phyloP scores from a whole-genome alignment of 2,113 vertebrate species.

The Pycnonotus jocosus region DNA sequence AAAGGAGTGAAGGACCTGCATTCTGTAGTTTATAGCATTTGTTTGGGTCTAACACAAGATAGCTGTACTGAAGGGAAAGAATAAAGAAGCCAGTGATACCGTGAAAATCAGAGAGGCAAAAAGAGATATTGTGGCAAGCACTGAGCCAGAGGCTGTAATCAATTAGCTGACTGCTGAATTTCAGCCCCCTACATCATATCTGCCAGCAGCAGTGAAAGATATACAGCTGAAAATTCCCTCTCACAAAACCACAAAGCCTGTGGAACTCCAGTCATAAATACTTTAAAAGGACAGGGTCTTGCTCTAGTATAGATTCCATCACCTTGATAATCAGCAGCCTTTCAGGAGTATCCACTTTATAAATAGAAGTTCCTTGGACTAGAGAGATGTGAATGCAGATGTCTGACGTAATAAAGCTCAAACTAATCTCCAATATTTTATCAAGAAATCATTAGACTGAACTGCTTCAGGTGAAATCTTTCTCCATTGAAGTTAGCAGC shows the following conservation, averaged over 20 bases:
- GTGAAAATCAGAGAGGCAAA: not conserved
- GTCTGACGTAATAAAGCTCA: not conserved
- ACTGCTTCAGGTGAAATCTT: not conserved
- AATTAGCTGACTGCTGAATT: not conserved
- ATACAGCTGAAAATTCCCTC: not conserved
- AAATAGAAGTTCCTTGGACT: not conserved
- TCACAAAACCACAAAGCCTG: not conserved
- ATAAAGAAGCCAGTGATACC: not conserved
- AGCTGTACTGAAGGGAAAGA: not conserved
- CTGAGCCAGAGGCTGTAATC: not conserved
- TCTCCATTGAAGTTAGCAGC: not conserved
- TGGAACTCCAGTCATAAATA: not conserved
- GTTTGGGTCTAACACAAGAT: not conserved
- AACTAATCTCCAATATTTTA: not conserved
- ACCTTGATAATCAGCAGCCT: not conserved
- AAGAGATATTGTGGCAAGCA: not conserved
- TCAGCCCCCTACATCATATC: not conserved
- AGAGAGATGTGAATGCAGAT: not conserved
- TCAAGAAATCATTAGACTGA: constrained; percentile 10
- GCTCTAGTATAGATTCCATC: not conserved
- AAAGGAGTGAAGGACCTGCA: not conserved
- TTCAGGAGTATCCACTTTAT: not conserved
- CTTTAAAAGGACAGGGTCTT: not conserved
- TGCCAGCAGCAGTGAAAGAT: not conserved
- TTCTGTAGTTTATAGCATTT: not conserved